Evolutionary conservation across 1,140 invertebrate species (phyloP).

Genomic region (Neodiprion virginianus): DNA sequence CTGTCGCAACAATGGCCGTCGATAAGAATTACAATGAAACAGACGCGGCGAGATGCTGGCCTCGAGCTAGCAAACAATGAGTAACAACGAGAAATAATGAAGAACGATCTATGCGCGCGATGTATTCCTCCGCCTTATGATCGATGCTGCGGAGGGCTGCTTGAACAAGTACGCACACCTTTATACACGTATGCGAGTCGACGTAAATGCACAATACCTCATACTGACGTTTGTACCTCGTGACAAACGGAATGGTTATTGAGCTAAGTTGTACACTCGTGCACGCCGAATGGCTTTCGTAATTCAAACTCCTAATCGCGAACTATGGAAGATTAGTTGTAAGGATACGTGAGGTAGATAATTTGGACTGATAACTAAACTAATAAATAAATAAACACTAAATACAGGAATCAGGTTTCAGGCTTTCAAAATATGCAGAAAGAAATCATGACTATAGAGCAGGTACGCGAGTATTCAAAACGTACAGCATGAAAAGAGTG

Average conservation of each 20-base stretch:
- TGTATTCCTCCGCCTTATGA: not conserved
- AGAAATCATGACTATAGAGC: not conserved
- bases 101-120: slow-evolving; percentile 1
- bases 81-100: slow-evolving; percentile 9
- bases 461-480: too few relatives aligned
- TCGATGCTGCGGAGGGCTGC: not conserved
- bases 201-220: not conserved
- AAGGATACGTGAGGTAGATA: not conserved
- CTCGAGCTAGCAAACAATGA: not conserved
- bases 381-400: not conserved
- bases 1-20: slow-evolving; percentile 16
- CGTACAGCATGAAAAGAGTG: too few relatives aligned
- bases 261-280: slow-evolving; percentile 25
- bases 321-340: not conserved
- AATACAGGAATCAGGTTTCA: not conserved
- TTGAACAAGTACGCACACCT: too few relatives aligned
- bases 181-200: too few relatives aligned
- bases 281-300: not conserved
- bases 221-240: slow-evolving; percentile 6
- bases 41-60: not conserved
- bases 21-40: not conserved
- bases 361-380: slow-evolving; percentile 2
- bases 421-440: not conserved
- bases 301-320: not conserved
- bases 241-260: slow-evolving; percentile 29